A percentile compares a stretch with the other conserved stretches of the same genome.
These are phyloP conservation scores for Xenus cinereus DNA, from an alignment of 2,113 vertebrate species.

Conservation along the genomic window DNA sequence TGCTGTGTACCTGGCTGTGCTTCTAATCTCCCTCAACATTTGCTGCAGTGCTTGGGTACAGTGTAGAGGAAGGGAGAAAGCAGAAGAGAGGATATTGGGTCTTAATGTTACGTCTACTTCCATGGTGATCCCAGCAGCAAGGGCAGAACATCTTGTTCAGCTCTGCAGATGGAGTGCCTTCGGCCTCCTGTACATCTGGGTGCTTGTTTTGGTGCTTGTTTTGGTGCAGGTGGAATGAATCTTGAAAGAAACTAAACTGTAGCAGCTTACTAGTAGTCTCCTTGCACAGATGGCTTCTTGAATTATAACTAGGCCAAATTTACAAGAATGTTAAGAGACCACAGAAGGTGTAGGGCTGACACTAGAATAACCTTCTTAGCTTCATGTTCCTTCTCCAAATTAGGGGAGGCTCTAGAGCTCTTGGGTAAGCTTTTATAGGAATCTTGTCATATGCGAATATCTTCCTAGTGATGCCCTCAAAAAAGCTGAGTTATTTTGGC, in stretches of 20 bases:
- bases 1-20: background rate
- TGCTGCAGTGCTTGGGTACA: background rate
- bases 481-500: background rate
- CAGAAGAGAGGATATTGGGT: background rate
- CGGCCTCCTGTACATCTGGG: background rate
- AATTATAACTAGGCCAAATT: slow-evolving; percentile 16
- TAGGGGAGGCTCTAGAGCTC: background rate
- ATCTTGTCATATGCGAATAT: background rate
- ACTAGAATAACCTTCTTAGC: background rate
- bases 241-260: background rate
- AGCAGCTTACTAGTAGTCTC: background rate
- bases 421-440: background rate
- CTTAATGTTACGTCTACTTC: background rate
- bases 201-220: background rate
- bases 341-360: background rate
- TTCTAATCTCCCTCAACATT: background rate
- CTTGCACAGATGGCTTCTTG: slow-evolving; percentile 19
- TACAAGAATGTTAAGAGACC: background rate
- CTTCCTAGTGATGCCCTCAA: background rate
- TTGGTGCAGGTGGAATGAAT: background rate
- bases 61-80: background rate
- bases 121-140: background rate
- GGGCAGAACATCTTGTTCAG: background rate
- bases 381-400: background rate
- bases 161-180: background rate